phyloP scores from a whole-genome alignment of 2,888 invertebrate genomes.

The Eupithecia abbreviata region DNA sequence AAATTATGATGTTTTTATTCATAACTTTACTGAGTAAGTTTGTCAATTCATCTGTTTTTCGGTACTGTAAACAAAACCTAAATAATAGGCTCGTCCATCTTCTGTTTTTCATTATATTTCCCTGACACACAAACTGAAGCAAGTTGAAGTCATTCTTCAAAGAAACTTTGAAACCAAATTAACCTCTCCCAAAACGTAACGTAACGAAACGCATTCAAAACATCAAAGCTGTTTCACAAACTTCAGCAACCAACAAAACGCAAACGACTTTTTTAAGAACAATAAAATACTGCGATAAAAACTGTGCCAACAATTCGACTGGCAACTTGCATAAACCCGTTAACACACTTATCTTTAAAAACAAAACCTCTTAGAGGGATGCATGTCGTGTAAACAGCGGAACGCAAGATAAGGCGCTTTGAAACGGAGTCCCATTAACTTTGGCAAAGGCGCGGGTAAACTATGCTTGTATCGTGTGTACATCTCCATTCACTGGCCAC shows the following conservation, averaged over 20 bases:
- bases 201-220: background rate
- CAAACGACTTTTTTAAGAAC: constrained; percentile 36
- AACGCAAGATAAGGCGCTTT: constrained; percentile 74
- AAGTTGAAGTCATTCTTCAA: background rate
- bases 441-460: constrained; percentile 67
- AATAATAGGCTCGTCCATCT: background rate
- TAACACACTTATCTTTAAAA: constrained; percentile 51
- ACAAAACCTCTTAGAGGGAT: constrained; percentile 45
- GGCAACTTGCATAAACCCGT: constrained; percentile 17
- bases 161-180: background rate
- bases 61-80: background rate
- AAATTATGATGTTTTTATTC: background rate
- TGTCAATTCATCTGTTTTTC: background rate
- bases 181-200: background rate
- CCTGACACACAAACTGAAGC: background rate
- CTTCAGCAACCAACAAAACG: constrained; percentile 19
- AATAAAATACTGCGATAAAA: constrained; percentile 39
- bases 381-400: constrained; percentile 53
- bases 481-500: constrained; percentile 78
- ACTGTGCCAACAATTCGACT: constrained; percentile 35
- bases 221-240: background rate
- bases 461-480: constrained; percentile 79
- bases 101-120: background rate
- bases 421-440: constrained; percentile 76
- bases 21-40: background rate